A percentile compares a stretch with the other conserved stretches of the same genome.
Conservation (phyloP, 2,113 vertebrate species). For the Columba janthina region DNA sequence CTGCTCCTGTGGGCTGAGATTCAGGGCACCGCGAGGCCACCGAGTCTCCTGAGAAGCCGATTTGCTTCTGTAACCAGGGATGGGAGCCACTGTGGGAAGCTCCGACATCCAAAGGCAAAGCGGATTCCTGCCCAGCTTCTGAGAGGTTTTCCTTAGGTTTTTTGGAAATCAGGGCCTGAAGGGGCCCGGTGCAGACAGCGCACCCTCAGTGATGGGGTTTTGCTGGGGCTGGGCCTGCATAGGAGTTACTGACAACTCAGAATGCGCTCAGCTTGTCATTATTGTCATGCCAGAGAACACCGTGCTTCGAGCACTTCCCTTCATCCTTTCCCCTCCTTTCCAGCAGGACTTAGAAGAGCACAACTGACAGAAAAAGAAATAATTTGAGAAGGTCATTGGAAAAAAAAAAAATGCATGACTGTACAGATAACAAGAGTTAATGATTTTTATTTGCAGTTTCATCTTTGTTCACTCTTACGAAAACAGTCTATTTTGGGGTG, state of each 20-base stretch:
- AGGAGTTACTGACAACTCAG: background rate
- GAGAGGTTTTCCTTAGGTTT: background rate
- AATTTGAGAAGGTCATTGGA: background rate
- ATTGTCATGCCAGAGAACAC: background rate
- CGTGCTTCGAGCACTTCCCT: background rate
- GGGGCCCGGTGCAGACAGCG: rapidly evolving
- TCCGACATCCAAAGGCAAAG: background rate
- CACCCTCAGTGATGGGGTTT: background rate
- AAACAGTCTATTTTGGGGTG: slow-evolving; percentile 24
- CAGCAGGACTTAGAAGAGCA: background rate
- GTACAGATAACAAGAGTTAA: background rate
- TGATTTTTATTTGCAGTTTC: slow-evolving; percentile 33
- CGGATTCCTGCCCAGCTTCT: background rate
- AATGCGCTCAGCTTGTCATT: background rate
- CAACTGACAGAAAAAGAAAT: background rate
- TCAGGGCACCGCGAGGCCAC: background rate
- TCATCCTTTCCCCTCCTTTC: background rate
- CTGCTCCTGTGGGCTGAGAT: background rate
- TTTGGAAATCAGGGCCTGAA: background rate
- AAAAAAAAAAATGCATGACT: background rate
- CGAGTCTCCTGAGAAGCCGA: background rate
- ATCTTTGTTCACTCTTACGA: background rate
- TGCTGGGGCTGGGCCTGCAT: background rate
- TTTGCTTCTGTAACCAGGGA: background rate
- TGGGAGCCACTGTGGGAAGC: background rate